Conservation (phyloP, 1,140 invertebrate genomes). For the Hetaerina americana region DNA sequence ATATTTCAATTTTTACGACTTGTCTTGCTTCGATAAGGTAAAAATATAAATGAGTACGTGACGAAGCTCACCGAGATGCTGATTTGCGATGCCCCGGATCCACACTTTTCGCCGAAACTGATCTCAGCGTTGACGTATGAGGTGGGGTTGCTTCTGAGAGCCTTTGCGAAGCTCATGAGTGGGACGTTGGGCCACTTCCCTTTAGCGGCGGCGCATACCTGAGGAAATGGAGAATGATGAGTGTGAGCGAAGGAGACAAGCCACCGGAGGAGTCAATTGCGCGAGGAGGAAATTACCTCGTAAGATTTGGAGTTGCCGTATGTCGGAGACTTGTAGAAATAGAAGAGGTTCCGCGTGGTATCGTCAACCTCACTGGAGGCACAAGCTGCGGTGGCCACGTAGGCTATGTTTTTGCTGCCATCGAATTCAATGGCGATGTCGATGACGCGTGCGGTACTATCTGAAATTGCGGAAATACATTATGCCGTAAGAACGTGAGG, state of each 20-base stretch:
- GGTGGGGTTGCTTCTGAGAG: conserved; percentile 34
- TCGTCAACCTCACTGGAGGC: conserved; percentile 36
- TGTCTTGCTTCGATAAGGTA: no score
- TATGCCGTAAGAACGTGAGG: no score
- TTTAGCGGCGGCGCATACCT: conserved; percentile 27
- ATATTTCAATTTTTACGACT: no score
- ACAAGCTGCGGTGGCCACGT: conserved; percentile 32
- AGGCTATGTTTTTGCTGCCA: conserved; percentile 28
- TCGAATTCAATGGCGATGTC: conserved; percentile 37
- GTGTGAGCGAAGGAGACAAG: no score
- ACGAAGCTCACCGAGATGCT: conserved; percentile 23
- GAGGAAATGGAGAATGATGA: no score
- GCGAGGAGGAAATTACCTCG: neutral
- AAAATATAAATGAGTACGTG: no score
- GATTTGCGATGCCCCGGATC: conserved; percentile 13
- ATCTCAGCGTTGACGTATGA: conserved; percentile 32
- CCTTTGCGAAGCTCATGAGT: conserved; percentile 34
- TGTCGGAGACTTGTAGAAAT: conserved; percentile 24
- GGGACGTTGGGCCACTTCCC: conserved; percentile 29
- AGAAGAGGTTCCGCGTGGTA: conserved; percentile 32
- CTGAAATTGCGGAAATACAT: conserved; percentile 15
- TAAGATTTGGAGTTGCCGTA: neutral
- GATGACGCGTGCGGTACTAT: conserved; percentile 27
- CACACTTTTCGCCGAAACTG: conserved; percentile 29
- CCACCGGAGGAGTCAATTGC: neutral